phyloP scores from a whole-genome alignment of 2,888 invertebrate genomes.

The Dryococelus australis region DNA sequence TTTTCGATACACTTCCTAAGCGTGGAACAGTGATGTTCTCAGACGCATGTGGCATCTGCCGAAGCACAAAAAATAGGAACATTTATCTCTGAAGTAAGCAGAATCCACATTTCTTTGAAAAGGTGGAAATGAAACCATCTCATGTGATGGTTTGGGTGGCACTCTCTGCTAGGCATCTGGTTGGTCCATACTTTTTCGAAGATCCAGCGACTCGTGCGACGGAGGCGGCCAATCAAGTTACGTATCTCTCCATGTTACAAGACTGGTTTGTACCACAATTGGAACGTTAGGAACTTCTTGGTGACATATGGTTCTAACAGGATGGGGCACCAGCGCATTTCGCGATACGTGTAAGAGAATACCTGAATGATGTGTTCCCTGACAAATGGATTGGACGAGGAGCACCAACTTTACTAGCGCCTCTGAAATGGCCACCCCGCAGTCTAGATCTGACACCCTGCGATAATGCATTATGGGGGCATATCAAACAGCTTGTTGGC shows the following conservation, averaged over 20 bases:
- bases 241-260: too few species aligned
- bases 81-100: slow-evolving; percentile 11
- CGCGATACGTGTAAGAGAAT: slow-evolving; percentile 8
- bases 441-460: background rate
- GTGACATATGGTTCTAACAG: slow-evolving; percentile 20
- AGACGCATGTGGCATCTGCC: slow-evolving; percentile 22
- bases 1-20: background rate
- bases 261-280: too few species aligned
- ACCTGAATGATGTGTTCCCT: too few species aligned
- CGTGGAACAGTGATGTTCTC: slow-evolving; percentile 12
- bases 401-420: slow-evolving; percentile 4
- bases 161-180: background rate
- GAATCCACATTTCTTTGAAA: slow-evolving; percentile 22
- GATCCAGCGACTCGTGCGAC: too few species aligned
- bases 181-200: slow-evolving; percentile 17
- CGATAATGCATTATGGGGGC: too few species aligned
- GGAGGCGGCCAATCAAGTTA: too few species aligned
- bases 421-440: slow-evolving; percentile 21
- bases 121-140: background rate
- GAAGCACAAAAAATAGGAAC: background rate
- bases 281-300: background rate
- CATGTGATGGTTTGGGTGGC: background rate
- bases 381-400: slow-evolving; percentile 19
- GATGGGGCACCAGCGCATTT: background rate
- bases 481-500: too few species aligned